Conservation (phyloP, 2,113 vertebrate species). For the Meriones unguiculatus region DNA sequence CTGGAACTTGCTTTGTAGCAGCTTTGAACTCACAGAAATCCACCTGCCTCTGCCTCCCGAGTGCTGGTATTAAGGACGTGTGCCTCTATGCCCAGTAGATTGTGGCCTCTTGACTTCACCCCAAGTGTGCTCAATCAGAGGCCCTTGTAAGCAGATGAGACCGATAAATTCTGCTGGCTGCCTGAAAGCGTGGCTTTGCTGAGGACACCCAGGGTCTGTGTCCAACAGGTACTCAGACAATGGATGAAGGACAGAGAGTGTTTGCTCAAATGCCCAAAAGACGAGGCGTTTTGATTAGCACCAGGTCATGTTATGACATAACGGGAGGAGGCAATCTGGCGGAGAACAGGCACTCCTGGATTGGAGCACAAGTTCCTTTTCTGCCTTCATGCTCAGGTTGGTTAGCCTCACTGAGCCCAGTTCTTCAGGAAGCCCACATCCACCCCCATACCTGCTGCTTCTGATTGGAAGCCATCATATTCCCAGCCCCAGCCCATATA, state of each 20-base stretch:
- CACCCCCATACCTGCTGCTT: not conserved
- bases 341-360: not conserved
- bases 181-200: not conserved
- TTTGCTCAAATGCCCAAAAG: not conserved
- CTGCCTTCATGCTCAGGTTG: not conserved
- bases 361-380: not conserved
- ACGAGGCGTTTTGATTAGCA: not conserved
- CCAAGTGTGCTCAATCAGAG: not conserved
- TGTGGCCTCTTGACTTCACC: not conserved
- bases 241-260: not conserved
- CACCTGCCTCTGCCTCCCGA: not conserved
- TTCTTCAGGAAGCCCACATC: not conserved
- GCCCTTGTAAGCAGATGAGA: not conserved
- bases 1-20: not conserved
- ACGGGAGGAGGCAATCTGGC: not conserved
- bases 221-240: not conserved
- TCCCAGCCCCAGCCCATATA: not conserved
- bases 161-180: not conserved
- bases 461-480: not conserved
- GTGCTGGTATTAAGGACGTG: not conserved
- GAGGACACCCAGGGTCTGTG: not conserved
- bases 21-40: not conserved
- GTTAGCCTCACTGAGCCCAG: not conserved
- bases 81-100: not conserved
- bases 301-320: not conserved